Percentiles rank a stretch among this genome's conserved stretches.
phyloP scores from a whole-genome alignment of 37 sponge, comb jelly and placozoan species.

The Tethya wilhelma region DNA sequence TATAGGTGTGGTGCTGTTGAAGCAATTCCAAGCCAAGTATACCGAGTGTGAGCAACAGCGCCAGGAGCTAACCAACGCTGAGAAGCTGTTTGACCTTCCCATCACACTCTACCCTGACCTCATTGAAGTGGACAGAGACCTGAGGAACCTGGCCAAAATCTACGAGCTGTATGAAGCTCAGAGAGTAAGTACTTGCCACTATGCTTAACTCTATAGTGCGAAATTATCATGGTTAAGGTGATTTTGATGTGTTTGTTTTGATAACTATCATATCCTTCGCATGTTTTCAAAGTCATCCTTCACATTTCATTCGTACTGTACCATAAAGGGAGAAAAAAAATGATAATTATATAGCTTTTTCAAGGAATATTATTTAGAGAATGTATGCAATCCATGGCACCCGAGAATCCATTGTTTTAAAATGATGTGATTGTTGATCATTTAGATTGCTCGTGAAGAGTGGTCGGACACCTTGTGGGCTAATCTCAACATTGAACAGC shows the following conservation, averaged over 20 bases:
- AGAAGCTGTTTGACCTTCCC: slow-evolving; percentile 97
- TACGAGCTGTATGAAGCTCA: slow-evolving; percentile 92
- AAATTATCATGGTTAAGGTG: background rate
- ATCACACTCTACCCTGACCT: slow-evolving; percentile 92
- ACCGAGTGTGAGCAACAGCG: slow-evolving; percentile 73
- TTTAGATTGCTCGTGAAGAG: slow-evolving; percentile 91
- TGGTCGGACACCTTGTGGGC: slow-evolving; percentile 99
- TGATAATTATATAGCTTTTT: too few species aligned
- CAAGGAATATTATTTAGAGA: too few species aligned
- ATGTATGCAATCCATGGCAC: too few species aligned
- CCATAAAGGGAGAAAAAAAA: too few species aligned
- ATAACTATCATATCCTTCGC: too few species aligned
- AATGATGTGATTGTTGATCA: slow-evolving; percentile 6
- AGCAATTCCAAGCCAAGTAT: slow-evolving; percentile 77
- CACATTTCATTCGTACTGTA: too few species aligned
- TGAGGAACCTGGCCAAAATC: slow-evolving; percentile 76
- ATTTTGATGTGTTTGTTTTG: background rate
- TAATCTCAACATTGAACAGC: slow-evolving; percentile 88
- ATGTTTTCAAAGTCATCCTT: too few species aligned
- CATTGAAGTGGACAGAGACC: slow-evolving; percentile 86
- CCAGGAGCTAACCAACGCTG: slow-evolving; percentile 95
- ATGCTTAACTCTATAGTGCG: background rate
- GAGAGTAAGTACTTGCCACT: slow-evolving; percentile 37
- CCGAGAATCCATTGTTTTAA: background rate
- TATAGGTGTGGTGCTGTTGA: slow-evolving; percentile 74